phyloP scores from a whole-genome alignment of 2,797 vertebrate species.

The Ctenosaura bakeri region DNA sequence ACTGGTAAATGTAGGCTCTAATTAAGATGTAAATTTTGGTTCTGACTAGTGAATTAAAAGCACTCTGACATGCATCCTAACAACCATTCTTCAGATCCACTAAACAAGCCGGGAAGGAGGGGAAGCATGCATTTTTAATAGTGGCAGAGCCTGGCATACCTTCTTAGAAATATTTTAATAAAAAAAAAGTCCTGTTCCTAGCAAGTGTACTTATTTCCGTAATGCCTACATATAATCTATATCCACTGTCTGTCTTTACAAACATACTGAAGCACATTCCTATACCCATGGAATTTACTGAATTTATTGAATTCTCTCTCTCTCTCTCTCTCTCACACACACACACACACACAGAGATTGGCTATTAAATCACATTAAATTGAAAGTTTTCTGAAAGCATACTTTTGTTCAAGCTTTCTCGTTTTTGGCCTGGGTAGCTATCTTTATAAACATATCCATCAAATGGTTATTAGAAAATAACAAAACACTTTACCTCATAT shows the following conservation, averaged over 20 bases:
- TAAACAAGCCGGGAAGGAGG: slow-evolving; percentile 55
- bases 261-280: slow-evolving; percentile 34
- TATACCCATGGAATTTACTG: slow-evolving; percentile 40
- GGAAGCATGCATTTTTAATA: slow-evolving; percentile 58
- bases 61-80: slow-evolving; percentile 76
- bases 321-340: no score
- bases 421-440: not conserved
- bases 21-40: slow-evolving; percentile 85
- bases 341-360: no score
- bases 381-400: slow-evolving; percentile 29
- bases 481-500: slow-evolving; percentile 41
- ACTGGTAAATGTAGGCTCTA: slow-evolving; percentile 84
- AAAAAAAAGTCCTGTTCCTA: slow-evolving; percentile 53
- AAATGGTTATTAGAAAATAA: slow-evolving; percentile 53
- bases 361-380: not conserved
- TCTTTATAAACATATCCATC: slow-evolving; percentile 27
- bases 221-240: slow-evolving; percentile 48
- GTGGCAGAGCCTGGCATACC: slow-evolving; percentile 65
- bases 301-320: not conserved
- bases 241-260: slow-evolving; percentile 41
- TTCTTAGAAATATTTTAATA: slow-evolving; percentile 65
- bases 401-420: slow-evolving; percentile 22
- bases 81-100: slow-evolving; percentile 66
- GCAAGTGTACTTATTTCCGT: slow-evolving; percentile 60
- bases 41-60: slow-evolving; percentile 81